These are phyloP conservation scores for Drosophila paulistorum DNA, from an alignment of 1,140 invertebrate species.

Conservation along the genomic window DNA sequence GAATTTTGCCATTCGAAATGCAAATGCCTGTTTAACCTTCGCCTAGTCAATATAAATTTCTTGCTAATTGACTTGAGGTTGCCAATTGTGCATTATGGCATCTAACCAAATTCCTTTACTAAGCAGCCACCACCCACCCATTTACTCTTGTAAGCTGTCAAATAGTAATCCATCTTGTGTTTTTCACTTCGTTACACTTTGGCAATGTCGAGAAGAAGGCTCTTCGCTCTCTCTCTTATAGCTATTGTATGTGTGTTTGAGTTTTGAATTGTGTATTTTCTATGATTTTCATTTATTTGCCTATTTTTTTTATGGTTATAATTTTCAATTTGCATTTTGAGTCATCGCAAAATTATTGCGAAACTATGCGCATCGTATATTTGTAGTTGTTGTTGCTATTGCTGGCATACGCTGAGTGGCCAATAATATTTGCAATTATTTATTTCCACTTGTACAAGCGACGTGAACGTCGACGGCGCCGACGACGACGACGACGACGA, in stretches of 20 bases:
- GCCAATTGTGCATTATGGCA: constrained; percentile 7
- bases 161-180: constrained; percentile 13
- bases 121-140: neutral
- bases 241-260: neutral
- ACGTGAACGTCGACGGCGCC: constrained; percentile 27
- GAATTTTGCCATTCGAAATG: neutral
- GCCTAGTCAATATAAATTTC: constrained; percentile 1
- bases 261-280: neutral
- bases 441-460: constrained; percentile 58
- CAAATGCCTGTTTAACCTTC: constrained; percentile 2
- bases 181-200: constrained; percentile 17
- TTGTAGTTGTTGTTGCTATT: constrained; percentile 40
- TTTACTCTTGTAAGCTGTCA: constrained; percentile 17
- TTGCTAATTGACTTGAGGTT: constrained; percentile 11
- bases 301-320: constrained; percentile 64
- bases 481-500: constrained; percentile 3
- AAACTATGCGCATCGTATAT: constrained; percentile 67
- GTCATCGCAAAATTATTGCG: constrained; percentile 76
- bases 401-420: constrained; percentile 74
- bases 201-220: neutral
- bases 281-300: constrained; percentile 28
- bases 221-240: neutral
- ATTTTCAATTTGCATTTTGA: constrained; percentile 68
- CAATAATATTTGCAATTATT: constrained; percentile 81
- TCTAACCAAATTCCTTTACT: constrained; percentile 8